Conservation (phyloP, 2,888 invertebrate genomes). For the Euplagia quadripunctaria region DNA sequence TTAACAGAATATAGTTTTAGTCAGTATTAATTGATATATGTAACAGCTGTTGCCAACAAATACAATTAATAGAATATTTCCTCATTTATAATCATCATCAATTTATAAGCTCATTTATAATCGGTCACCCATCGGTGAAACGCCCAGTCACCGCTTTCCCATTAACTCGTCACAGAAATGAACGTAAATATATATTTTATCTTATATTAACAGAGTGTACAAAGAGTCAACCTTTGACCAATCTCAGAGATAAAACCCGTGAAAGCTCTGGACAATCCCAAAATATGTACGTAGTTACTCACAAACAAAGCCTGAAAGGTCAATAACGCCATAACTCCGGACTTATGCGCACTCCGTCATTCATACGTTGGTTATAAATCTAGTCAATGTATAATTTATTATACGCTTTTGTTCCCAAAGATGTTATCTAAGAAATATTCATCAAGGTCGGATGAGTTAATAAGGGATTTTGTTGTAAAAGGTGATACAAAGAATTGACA, state of each 20-base stretch:
- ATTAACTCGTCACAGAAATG: neutral
- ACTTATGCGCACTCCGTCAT: conserved; percentile 41
- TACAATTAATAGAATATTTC: no score
- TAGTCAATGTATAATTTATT: conserved; percentile 36
- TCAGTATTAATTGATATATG: neutral
- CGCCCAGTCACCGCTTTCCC: neutral
- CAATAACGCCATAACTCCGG: conserved; percentile 47
- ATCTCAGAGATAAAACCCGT: conserved; percentile 32
- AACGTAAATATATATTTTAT: neutral
- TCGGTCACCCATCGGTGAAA: neutral
- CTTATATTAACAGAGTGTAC: neutral
- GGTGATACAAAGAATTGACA: neutral
- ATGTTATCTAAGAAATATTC: conserved; percentile 18
- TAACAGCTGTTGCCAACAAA: neutral
- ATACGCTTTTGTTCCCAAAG: conserved; percentile 19
- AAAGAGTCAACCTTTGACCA: conserved; percentile 19
- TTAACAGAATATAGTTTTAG: neutral
- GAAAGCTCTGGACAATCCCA: conserved; percentile 28
- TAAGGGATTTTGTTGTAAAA: conserved; percentile 6
- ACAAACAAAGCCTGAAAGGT: conserved; percentile 48
- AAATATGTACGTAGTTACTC: conserved; percentile 18
- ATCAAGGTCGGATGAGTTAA: conserved; percentile 5
- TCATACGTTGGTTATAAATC: conserved; percentile 36
- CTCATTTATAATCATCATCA: no score
- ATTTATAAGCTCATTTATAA: neutral